Evolutionary conservation across 2,113 vertebrate species (phyloP).

Genomic region (Bubo scandiacus): DNA sequence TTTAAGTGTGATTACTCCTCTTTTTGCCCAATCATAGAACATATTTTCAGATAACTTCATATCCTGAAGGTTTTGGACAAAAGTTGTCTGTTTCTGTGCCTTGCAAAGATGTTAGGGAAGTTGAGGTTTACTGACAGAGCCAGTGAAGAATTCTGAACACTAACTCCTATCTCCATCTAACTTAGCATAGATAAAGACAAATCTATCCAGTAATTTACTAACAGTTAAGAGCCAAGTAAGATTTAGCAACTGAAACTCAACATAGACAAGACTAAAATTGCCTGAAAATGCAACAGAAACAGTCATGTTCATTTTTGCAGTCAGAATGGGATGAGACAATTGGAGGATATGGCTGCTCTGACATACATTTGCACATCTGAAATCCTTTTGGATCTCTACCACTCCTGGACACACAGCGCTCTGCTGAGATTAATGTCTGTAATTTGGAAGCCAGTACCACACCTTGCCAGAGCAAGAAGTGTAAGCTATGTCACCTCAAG

Average conservation of each 20-base stretch:
- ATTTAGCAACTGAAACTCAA: background rate
- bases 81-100: background rate
- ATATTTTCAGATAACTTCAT: background rate
- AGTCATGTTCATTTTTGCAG: background rate
- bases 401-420: background rate
- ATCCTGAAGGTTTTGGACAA: background rate
- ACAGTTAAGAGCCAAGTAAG: background rate
- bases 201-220: background rate
- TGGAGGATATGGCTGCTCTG: background rate
- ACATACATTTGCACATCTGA: background rate
- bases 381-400: background rate
- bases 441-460: background rate
- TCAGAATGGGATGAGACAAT: rapidly evolving
- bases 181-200: background rate
- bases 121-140: background rate
- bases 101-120: background rate
- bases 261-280: background rate
- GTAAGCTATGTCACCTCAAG: background rate
- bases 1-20: background rate
- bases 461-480: background rate
- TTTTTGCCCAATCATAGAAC: background rate
- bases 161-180: background rate
- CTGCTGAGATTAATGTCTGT: background rate
- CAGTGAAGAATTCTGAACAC: background rate
- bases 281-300: background rate